Evolutionary conservation across 35 echinoderm and acorn worm species (phyloP), one percentile per base, ranked within the genome.

Genomic region (Patiria miniata): DNA sequence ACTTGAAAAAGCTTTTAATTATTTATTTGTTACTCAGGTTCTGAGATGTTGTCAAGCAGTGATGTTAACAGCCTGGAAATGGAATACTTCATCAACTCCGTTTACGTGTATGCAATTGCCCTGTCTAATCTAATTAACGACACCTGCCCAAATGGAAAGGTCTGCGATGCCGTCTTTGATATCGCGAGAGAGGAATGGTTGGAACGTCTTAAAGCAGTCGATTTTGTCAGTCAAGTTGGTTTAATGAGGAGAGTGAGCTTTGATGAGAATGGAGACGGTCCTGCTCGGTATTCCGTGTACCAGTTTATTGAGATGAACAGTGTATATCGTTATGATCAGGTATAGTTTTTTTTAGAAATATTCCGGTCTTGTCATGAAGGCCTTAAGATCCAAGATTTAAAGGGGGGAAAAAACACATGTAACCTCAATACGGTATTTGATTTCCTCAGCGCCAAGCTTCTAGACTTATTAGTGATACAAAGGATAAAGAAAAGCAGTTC

Each of bases 221-320:
- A 40, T 44, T 87, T 87, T 51, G 29, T 50, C 37, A 87, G 85
- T 50, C n/a, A 22, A 26, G 42, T 50, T 34, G 73, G 85, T 32
- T 78, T 16, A 29, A 33, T n/a, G 65, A 50, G 23, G 14, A n/a
- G 33, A 54, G 85, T 87, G 22, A 29, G 26, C 7, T 87, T 87
- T 79, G 85, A 87, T 39, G 85, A 77, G 85, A 57, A 87, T 33
- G 85, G 85, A n/a, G 44, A 87, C 30, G 65, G 39, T 17, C 68
- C 85, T 37, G 68, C 21, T 7, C 23, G 22, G 1, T 79, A 29
- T 68, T 22, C 61, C 32, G 15, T 68, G 17, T 68, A 68, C n/a
- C 61, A 68, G 21, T 26, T 68, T 1, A 68, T 22, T 68, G 61
- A 26, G 26, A 68, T 33, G 32, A 68, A 68, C 26, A 7, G 61